Evolutionary conservation across 2,797 vertebrate species (phyloP), one percentile per base, ranked within the genome.

Genomic region (Furcifer pardalis): DNA sequence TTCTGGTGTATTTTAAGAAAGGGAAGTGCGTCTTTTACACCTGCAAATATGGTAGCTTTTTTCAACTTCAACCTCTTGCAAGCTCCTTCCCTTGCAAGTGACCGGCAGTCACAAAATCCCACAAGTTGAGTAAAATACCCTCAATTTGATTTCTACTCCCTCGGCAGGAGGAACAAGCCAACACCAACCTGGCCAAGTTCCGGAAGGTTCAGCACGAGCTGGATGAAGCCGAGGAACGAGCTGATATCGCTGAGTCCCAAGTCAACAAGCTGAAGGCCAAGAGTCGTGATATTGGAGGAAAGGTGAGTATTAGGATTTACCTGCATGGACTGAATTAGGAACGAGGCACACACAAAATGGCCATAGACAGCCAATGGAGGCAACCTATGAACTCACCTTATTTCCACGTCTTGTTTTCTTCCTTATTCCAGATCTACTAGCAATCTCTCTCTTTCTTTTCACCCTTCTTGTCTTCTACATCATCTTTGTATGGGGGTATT

Each of bases 191-290:
- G 76, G 93, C 95, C 91, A 98, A 98, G 94, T 97, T 97, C 94
- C 97, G 97, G 35, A 98, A 98, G 92, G 94, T 97, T 46, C 98
- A 98, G 93, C 97, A 98, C 0, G 97, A 98, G 93, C 93, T 98
- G 91, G 98, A 98, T 3, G 97, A 98, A 91, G 97, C 97, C 0
- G 97, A 98, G 82, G 98, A 98, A 88, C 92, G 98, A 52, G 98
- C 97, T 0, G 97, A 98, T 86, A 97, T 97, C 0, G 97, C 98
- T 0, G 98, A 98, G 93, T 98, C 97, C 80, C 97, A 98, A 92
- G 97, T 98, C 95, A 98, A 98, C 95, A 98, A 98, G 93, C 85
- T 98, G 80, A 95, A 97, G 35, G 97, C 96, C 92, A 98, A 97
- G 93, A 97, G 93, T 82, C 97, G 97, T 0, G 97, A 98, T 84